Conservation (phyloP, 2,888 invertebrate genomes). For the Ichneumoninae sp. region DNA sequence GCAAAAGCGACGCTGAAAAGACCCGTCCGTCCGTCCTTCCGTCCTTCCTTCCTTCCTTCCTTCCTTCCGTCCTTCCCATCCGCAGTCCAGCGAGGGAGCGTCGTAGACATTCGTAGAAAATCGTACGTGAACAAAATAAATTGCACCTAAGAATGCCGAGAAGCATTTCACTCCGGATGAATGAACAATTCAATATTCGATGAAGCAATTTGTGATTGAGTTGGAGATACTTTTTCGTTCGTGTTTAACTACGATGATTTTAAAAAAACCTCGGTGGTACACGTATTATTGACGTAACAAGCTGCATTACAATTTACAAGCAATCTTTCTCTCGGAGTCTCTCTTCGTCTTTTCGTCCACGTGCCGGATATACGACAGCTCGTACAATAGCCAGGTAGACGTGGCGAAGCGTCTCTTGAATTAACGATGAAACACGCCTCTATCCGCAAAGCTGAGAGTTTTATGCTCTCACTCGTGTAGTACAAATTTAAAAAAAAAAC, state of each 20-base stretch:
- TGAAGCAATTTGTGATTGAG: background rate
- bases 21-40: background rate
- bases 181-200: conserved; percentile 22
- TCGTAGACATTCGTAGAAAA: conserved; percentile 8
- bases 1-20: conserved; percentile 40
- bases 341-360: conserved; percentile 29
- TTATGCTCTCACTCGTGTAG: background rate
- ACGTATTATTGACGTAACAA: conserved; percentile 53
- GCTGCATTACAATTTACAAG: conserved; percentile 60
- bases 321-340: conserved; percentile 25
- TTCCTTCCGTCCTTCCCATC: conserved; percentile 23
- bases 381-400: conserved; percentile 54
- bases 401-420: conserved; percentile 57
- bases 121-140: conserved; percentile 16
- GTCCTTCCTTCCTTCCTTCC: background rate
- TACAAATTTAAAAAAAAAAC: background rate
- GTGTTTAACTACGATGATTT: conserved; percentile 28
- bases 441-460: background rate
- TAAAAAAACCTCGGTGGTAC: conserved; percentile 36
- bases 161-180: background rate
- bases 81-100: background rate
- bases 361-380: conserved; percentile 56
- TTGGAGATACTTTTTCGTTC: background rate
- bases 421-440: conserved; percentile 55
- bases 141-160: background rate